Evolutionary conservation across 2,888 invertebrate genomes (phyloP), one percentile per base, ranked within the genome.

Genomic region (Idaea dimidiata): DNA sequence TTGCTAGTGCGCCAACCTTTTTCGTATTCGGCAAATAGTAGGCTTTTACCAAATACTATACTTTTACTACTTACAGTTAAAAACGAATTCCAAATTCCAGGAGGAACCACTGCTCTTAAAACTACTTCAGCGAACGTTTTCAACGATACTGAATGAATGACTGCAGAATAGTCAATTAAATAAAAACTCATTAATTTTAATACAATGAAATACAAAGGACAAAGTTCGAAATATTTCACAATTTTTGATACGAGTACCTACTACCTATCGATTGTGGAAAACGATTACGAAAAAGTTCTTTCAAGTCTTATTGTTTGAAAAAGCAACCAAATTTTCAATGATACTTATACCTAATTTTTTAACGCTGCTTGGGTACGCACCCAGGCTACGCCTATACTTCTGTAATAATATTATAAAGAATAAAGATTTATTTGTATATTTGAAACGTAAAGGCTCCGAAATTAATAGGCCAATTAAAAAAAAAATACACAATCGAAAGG

Each of bases 201-300:
- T 65, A 80, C 81, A 83, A 82, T 81, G 76, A 75, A 68, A 67
- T 71, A 66, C 77, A 72, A 71, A 77, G 77, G 70, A 71, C 64
- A 71, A 75, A 74, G 71, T 72, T 71, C 72, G 66, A 69, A 73
- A 70, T 77, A 72, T 84, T 82, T 78, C 82, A 79, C 80, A 83
- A 84, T 75, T 65, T 69, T 58, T 71, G 10, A 43, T 43, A 43
- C 43, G 24, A 24, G 24, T 24, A 1, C 24, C 24, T 24, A 24
- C 24, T 24, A 24, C 7, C 7, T 33, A 17, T 60, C 16, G 33
- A 60, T 60, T 59, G 43, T 14, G 14, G 56, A 56, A 16, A 16
- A 54, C 54, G 5, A 54, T 54, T 54, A 17, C 54, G 54, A 54
- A 54, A 17, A 17, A 0, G 0, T 54, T 54, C 7, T 14, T 43